Conservation (phyloP, 2,888 invertebrate species). For the Hyposoter dolosus region DNA sequence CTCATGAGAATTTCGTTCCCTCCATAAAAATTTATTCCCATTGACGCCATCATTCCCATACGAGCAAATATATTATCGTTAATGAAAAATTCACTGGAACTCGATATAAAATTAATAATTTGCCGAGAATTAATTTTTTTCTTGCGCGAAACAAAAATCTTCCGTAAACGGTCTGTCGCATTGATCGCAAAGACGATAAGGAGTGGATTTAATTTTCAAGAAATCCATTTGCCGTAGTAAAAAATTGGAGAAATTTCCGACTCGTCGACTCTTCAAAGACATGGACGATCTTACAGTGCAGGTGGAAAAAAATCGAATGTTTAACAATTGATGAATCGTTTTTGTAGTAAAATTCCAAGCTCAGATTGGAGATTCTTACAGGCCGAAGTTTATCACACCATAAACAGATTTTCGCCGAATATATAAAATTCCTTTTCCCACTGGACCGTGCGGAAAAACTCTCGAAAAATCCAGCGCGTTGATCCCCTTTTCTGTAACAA, state of each 20-base stretch:
- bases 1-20: slow-evolving; percentile 27
- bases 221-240: background rate
- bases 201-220: background rate
- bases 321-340: background rate
- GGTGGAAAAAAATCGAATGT: background rate
- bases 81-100: background rate
- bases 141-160: background rate
- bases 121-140: background rate
- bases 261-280: background rate
- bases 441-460: slow-evolving; percentile 32
- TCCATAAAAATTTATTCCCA: slow-evolving; percentile 54
- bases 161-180: too few relatives aligned
- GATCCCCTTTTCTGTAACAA: slow-evolving; percentile 60
- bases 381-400: background rate
- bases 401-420: slow-evolving; percentile 4
- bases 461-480: slow-evolving; percentile 68
- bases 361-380: background rate
- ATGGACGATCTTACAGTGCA: background rate
- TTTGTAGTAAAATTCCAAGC: slow-evolving; percentile 23
- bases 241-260: background rate
- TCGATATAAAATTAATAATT: background rate
- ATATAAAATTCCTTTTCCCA: slow-evolving; percentile 46
- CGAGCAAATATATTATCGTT: background rate
- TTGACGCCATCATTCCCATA: slow-evolving; percentile 32
- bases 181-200: background rate